Evolutionary conservation across 2,797 vertebrate species (phyloP).

Genomic region (Tauraco hartlaubi): DNA sequence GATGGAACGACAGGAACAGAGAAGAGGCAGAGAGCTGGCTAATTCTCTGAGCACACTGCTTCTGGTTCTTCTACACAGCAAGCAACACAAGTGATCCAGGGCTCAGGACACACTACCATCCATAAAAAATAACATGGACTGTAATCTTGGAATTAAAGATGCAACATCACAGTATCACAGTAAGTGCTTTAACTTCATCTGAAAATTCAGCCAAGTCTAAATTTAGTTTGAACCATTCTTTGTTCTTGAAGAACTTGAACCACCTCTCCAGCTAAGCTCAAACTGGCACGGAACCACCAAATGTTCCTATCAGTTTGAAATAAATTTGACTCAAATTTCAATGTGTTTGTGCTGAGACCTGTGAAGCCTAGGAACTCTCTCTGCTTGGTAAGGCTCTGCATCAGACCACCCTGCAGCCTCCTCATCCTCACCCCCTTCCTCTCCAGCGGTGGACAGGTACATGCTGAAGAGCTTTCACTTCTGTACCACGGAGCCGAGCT

Average conservation of each 20-base stretch:
- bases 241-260: not conserved
- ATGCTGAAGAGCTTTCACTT: not conserved
- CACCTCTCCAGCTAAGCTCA: not conserved
- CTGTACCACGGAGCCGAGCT: rapidly evolving
- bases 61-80: not conserved
- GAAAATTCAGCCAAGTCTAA: not conserved
- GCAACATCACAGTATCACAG: not conserved
- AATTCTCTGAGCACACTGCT: not conserved
- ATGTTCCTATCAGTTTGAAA: not conserved
- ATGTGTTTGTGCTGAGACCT: not conserved
- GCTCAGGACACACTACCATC: not conserved
- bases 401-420: not conserved
- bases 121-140: not conserved
- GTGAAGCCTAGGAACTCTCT: not conserved
- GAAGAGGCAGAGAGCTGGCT: not conserved
- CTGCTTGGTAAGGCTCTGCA: not conserved
- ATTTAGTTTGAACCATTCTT: rapidly evolving
- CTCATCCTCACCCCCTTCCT: not conserved
- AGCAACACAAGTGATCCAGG: not conserved
- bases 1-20: not conserved
- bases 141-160: not conserved
- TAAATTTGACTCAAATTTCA: not conserved
- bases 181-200: not conserved
- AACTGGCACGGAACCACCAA: not conserved
- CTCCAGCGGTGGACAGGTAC: rapidly evolving